phyloP scores from a whole-genome alignment of 2,113 vertebrate species.

The Cyprinus carpio region DNA sequence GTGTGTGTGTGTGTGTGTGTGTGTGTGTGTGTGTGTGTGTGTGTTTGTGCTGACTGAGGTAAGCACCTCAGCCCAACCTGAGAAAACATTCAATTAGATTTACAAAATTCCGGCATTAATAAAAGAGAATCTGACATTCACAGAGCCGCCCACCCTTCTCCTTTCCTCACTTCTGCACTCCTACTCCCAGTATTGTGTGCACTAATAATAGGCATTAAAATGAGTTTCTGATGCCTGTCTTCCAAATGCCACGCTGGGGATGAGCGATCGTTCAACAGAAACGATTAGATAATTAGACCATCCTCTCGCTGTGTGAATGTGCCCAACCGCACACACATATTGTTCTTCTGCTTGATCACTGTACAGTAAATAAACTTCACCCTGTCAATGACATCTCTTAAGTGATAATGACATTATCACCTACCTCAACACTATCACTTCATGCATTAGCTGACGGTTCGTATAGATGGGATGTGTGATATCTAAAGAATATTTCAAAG shows the following conservation, averaged over 20 bases:
- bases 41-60: neutral
- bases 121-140: conserved; percentile 41
- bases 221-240: conserved; percentile 43
- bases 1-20: neutral
- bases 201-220: conserved; percentile 42
- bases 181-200: conserved; percentile 10
- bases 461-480: neutral
- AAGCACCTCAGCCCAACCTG: neutral
- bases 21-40: neutral
- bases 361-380: conserved; percentile 10
- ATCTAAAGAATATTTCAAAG: neutral
- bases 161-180: conserved; percentile 8
- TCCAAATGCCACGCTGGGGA: conserved; percentile 33
- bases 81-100: conserved; percentile 18
- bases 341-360: conserved; percentile 9
- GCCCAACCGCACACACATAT: neutral
- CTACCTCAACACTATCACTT: neutral
- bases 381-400: neutral
- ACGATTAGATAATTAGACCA: conserved; percentile 40
- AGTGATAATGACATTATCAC: conserved; percentile 2
- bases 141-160: conserved; percentile 4
- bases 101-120: conserved; percentile 16
- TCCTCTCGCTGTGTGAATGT: neutral
- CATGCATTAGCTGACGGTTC: neutral
- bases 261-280: conserved; percentile 39